phyloP scores from a whole-genome alignment of 2,888 invertebrate genomes.

The Oxycera nigricornis region DNA sequence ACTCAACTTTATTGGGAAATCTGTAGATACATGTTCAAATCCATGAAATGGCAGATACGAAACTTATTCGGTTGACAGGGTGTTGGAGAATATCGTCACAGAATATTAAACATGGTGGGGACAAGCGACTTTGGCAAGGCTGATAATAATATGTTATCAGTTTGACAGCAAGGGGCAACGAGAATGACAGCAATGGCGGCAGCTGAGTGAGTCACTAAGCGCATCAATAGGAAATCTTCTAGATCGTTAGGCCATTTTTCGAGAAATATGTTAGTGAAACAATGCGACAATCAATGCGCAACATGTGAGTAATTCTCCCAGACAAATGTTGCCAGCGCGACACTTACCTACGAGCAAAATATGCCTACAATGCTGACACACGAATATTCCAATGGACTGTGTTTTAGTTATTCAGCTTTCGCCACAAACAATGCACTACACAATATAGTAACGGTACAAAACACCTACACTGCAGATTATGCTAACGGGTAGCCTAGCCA shows the following conservation, averaged over 20 bases:
- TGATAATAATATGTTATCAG: slow-evolving; percentile 33
- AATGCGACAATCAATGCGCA: neutral
- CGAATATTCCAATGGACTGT: slow-evolving; percentile 18
- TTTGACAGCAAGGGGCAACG: slow-evolving; percentile 2
- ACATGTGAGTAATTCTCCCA: neutral
- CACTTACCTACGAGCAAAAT: neutral
- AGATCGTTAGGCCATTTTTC: neutral
- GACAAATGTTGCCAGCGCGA: neutral
- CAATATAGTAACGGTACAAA: neutral
- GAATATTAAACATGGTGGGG: neutral
- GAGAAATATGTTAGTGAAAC: neutral
- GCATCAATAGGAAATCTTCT: neutral
- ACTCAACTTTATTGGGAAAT: neutral
- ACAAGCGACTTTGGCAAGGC: slow-evolving; percentile 3
- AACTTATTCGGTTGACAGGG: neutral
- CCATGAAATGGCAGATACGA: neutral
- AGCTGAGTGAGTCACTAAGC: slow-evolving; percentile 17
- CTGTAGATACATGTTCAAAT: neutral
- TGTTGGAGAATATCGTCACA: neutral
- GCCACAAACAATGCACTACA: neutral
- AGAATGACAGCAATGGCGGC: slow-evolving; percentile 30
- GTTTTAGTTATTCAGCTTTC: neutral
- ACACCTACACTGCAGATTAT: slow-evolving; percentile 6
- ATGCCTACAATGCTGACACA: neutral
- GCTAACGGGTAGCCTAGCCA: neutral